A percentile compares a stretch with the other conserved stretches of the same genome.
Evolutionary conservation across 2,797 vertebrate genomes (phyloP).

Genomic region (Ataeniobius toweri): DNA sequence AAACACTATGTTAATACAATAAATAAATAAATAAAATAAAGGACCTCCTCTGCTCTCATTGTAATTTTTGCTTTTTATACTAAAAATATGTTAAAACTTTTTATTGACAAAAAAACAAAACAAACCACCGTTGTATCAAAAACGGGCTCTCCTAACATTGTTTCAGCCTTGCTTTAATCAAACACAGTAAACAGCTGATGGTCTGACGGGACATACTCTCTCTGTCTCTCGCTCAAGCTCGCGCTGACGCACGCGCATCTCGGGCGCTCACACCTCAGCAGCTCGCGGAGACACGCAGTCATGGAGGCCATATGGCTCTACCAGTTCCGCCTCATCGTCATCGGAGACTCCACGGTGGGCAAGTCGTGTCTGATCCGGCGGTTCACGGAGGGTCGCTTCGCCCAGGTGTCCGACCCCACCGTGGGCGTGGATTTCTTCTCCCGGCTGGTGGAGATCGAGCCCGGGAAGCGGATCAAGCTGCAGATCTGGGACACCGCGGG

Average conservation of each 20-base stretch:
- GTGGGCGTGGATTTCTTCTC: slow-evolving; percentile 98
- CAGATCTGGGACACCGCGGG: slow-evolving; percentile 96
- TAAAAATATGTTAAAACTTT: neutral
- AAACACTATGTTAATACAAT: too few species aligned
- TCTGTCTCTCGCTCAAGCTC: neutral
- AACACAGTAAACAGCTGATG: neutral
- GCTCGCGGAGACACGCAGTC: slow-evolving; percentile 10
- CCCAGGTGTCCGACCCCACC: slow-evolving; percentile 94
- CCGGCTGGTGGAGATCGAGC: slow-evolving; percentile 95
- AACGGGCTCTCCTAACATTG: neutral
- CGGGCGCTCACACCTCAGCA: neutral
- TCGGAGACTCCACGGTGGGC: slow-evolving; percentile 96
- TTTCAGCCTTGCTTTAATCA: neutral
- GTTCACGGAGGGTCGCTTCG: slow-evolving; percentile 96
- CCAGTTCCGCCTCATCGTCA: slow-evolving; percentile 96
- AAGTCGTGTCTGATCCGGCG: slow-evolving; percentile 96
- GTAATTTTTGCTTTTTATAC: neutral
- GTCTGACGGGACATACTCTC: neutral
- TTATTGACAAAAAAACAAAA: neutral
- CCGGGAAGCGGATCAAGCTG: slow-evolving; percentile 94
- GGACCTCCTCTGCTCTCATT: neutral
- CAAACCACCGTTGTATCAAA: neutral
- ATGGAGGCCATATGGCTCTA: slow-evolving; percentile 93
- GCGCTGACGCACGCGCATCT: slow-evolving; percentile 4
- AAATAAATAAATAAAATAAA: too few species aligned